Conservation (phyloP, 2,888 invertebrate species). For the Lasiommata megera region DNA sequence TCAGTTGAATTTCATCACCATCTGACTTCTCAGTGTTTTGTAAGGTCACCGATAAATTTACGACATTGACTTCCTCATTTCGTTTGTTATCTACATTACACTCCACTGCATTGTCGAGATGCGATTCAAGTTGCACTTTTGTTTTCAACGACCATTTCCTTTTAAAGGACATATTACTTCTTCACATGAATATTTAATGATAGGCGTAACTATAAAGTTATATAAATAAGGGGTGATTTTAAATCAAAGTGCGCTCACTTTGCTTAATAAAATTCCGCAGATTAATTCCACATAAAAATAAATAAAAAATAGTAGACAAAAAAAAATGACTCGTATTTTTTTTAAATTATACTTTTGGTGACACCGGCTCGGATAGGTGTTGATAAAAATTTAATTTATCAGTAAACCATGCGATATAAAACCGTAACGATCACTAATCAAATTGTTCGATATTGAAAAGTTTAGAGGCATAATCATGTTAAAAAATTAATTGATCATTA, state of each 20-base stretch:
- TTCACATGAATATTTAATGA: slow-evolving; percentile 12
- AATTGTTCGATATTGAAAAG: neutral
- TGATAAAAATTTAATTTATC: neutral
- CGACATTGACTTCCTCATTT: slow-evolving; percentile 27
- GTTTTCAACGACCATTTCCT: slow-evolving; percentile 42
- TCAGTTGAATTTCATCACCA: slow-evolving; percentile 18
- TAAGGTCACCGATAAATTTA: slow-evolving; percentile 22
- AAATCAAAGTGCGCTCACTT: neutral
- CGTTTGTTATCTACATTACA: slow-evolving; percentile 15
- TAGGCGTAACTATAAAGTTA: slow-evolving; percentile 1
- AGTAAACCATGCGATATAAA: slow-evolving; percentile 10
- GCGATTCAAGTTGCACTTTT: slow-evolving; percentile 20
- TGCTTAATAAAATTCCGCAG: neutral
- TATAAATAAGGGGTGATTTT: neutral
- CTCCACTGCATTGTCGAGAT: slow-evolving; percentile 7
- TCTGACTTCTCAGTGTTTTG: slow-evolving; percentile 17
- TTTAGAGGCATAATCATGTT: slow-evolving; percentile 1
- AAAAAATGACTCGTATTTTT: too few species aligned
- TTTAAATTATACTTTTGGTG: too few species aligned
- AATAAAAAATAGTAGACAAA: too few species aligned
- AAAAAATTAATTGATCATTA: slow-evolving; percentile 16
- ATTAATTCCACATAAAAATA: too few species aligned
- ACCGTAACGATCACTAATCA: slow-evolving; percentile 29
- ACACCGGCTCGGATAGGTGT: too few species aligned
- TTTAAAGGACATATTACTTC: slow-evolving; percentile 42